Conservation (phyloP, 2,113 vertebrate genomes). For the Oreocharis arfaki region DNA sequence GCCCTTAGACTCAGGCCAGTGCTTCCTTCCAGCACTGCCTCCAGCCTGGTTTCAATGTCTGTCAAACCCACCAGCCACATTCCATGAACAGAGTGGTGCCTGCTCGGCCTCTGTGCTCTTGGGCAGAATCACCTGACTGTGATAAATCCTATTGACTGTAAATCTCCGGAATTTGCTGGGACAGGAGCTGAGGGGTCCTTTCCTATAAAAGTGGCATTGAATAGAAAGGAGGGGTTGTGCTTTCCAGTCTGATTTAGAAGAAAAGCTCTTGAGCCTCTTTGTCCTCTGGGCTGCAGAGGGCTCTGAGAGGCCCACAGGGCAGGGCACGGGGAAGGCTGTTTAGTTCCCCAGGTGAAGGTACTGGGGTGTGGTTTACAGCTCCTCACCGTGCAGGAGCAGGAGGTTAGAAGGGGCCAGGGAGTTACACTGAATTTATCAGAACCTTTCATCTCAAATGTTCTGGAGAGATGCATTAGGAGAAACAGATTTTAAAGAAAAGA, state of each 20-base stretch:
- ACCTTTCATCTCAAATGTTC: background rate
- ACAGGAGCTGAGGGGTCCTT: background rate
- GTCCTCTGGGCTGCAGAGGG: background rate
- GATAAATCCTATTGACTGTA: background rate
- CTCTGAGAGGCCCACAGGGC: background rate
- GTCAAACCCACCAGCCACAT: background rate
- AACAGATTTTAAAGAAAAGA: background rate
- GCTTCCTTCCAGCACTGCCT: background rate
- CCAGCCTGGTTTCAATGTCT: background rate
- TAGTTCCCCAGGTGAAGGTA: background rate
- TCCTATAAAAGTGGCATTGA: background rate
- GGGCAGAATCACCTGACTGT: background rate
- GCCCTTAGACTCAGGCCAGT: background rate
- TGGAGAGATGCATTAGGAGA: background rate
- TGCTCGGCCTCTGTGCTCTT: background rate
- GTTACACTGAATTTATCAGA: background rate
- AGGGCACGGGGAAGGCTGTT: no score
- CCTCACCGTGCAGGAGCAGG: background rate
- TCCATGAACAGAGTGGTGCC: rapidly evolving
- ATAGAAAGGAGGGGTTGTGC: background rate
- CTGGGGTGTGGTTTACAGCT: background rate
- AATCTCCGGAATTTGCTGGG: background rate
- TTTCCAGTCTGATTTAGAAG: background rate
- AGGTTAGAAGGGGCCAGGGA: no score
- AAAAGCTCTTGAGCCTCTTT: background rate